Evolutionary conservation across 2,888 invertebrate species (phyloP), one percentile per base, ranked within the genome.

Genomic region (Leucozona laternaria): DNA sequence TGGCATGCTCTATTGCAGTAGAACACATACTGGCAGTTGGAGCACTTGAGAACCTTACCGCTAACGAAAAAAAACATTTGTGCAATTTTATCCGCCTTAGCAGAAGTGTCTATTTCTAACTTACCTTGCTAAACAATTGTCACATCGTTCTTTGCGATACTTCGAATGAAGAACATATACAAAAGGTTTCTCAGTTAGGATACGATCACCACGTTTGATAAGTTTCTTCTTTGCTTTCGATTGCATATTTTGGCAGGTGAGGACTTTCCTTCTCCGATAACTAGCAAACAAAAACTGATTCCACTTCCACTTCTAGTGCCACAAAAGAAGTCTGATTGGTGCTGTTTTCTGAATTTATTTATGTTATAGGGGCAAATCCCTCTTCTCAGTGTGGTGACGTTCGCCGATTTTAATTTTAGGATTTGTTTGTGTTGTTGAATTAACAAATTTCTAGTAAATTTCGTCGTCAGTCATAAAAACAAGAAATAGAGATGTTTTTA

Each of bases 1-100:
- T 98, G 98, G 92, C 98, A 98, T 45, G 91, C 92, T 68, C 95
- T 94, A 88, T 95, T 95, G 90, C 98, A 98, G 90, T 98, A 98
- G 91, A 95, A 95, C 0, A 97, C 95, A 90, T 96, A 96, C 76
- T 96, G 95, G 93, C 98, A 98, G 70, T 95, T 95, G 0, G 97
- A 96, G 92, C 98, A 98, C 93, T 96, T 96, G 31, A 95, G 93
- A 64, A 97, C 93, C 90, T 95, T 95, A 64, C 93, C 93, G 90
- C 97, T 97, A 93, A 4, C 2, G 13, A 53, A 53, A 25, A 28
- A n/a, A n/a, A n/a, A 40, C 34, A 37, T 20, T 34, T 34, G 22
- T 40, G 1, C 2, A 40, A 40, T 1, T 1, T 40, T 15, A 28
- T 7, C 15, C 5, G 13, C 6, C 2, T 28, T 3, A 25, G 0